Evolutionary conservation across 2,113 vertebrate genomes (phyloP).

Genomic region (Gymnobelideus leadbeateri): DNA sequence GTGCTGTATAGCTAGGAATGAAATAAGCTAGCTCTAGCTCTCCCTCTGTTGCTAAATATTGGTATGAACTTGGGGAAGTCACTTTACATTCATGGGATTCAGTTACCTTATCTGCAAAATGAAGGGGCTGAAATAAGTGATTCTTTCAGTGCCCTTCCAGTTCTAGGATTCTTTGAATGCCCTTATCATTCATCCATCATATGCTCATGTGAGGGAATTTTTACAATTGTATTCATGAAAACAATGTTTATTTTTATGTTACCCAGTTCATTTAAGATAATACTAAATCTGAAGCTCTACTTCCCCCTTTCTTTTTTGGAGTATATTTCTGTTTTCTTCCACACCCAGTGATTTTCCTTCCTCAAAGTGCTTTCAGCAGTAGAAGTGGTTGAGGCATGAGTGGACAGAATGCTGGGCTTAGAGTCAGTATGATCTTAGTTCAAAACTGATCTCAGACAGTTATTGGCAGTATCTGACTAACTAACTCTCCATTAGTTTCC

Average conservation of each 20-base stretch:
- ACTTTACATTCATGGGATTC: no score
- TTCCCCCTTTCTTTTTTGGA: neutral
- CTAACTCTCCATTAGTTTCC: neutral
- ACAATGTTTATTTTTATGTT: neutral
- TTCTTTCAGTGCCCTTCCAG: neutral
- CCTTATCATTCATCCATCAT: neutral
- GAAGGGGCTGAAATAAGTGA: no score
- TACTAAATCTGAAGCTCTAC: neutral
- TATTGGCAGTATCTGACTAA: neutral
- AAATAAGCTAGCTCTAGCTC: no score
- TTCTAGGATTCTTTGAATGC: neutral
- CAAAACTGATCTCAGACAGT: neutral
- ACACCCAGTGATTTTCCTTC: neutral
- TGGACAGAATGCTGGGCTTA: neutral
- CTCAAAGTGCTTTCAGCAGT: neutral
- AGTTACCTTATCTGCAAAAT: no score
- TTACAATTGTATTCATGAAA: neutral
- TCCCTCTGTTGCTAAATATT: no score
- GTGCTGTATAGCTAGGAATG: no score
- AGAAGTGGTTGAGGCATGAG: neutral
- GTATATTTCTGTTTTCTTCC: neutral
- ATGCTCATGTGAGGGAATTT: neutral
- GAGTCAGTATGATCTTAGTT: neutral
- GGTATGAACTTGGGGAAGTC: no score
- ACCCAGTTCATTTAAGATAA: neutral